Conservation (phyloP, 2,888 invertebrate genomes). For the Yponomeuta sedellus region DNA sequence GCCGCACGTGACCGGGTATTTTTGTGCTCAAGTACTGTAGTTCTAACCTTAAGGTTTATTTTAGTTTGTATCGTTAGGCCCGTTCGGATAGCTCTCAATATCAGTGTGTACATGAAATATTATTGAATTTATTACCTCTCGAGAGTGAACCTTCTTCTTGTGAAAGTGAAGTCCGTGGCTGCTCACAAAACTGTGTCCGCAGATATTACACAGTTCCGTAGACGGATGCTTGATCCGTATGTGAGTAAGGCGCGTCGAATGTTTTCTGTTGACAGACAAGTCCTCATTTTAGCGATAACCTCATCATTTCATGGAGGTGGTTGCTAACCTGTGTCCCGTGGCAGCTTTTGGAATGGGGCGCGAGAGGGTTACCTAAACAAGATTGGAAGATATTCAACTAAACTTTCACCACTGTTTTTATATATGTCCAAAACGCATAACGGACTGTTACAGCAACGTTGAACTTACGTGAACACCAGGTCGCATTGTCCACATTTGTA, state of each 20-base stretch:
- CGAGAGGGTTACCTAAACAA: too few relatives aligned
- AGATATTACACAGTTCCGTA: slow-evolving; percentile 49
- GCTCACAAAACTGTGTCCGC: slow-evolving; percentile 63
- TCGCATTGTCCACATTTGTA: slow-evolving; percentile 61
- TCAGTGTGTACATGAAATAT: neutral
- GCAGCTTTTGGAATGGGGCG: too few relatives aligned
- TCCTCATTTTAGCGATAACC: too few relatives aligned
- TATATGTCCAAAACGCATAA: neutral
- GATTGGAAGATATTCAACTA: too few relatives aligned
- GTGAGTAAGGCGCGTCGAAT: slow-evolving; percentile 59
- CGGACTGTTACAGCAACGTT: neutral
- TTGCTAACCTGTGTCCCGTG: too few relatives aligned
- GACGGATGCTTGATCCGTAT: slow-evolving; percentile 56
- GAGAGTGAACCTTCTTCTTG: slow-evolving; percentile 45
- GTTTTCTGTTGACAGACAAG: slow-evolving; percentile 41
- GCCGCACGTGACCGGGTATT: too few relatives aligned
- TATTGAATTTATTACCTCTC: slow-evolving; percentile 35
- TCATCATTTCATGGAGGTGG: too few relatives aligned
- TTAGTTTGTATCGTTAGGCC: too few relatives aligned
- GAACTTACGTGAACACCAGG: slow-evolving; percentile 55
- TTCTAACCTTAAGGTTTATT: too few relatives aligned
- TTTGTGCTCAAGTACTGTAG: too few relatives aligned
- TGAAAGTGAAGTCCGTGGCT: slow-evolving; percentile 53
- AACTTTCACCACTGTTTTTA: too few relatives aligned
- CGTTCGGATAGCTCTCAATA: neutral